Evolutionary conservation across 1,140 invertebrate species (phyloP), one percentile per base, ranked within the genome.

Genomic region (Drosophila melanica): DNA sequence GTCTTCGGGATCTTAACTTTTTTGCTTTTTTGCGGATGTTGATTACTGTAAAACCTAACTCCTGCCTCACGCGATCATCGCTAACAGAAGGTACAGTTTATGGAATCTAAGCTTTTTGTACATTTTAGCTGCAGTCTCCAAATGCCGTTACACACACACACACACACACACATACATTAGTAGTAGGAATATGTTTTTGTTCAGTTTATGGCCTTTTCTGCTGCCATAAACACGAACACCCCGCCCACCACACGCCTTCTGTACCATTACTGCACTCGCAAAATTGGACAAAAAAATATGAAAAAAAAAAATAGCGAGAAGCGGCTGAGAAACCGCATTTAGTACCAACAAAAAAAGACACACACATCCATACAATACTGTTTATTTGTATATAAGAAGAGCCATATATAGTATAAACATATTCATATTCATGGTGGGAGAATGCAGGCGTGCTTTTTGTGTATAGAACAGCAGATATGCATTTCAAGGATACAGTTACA

Each of bases 151-250:
- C 65, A 42, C 73, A 75, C 67, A 55, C 50, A 67, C 63, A 58
- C 72, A 62, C 67, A 63, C 67, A 44, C 73, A 67, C 44, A 47
- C 37, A 60, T 30, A 51, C n/a, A 20, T 62, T 14, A 27, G 37
- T 55, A 37, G 55, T 60, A 53, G 64, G 60, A 82, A 82, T 82
- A 87, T 86, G 82, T 78, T 87, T 86, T 86, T 86, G 79, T 86
- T 86, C 82, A 79, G 81, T 81, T 86, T 86, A 86, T 86, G 82
- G 82, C 82, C 82, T 86, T 85, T 86, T 82, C 79, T 82, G 79
- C 79, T 87, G 79, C 82, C 82, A 85, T 86, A 85, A 86, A 77
- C 77, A 86, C 79, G 63, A 73, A 72, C 81, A 81, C 62, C 67
- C 37, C 42, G 57, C 62, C 37, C 39, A 39, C 45, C 58, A 72